Percentiles rank a stretch among this genome's conserved stretches.
phyloP scores from a whole-genome alignment of 1,140 invertebrate genomes.

The Ceratosolen solmsi region DNA sequence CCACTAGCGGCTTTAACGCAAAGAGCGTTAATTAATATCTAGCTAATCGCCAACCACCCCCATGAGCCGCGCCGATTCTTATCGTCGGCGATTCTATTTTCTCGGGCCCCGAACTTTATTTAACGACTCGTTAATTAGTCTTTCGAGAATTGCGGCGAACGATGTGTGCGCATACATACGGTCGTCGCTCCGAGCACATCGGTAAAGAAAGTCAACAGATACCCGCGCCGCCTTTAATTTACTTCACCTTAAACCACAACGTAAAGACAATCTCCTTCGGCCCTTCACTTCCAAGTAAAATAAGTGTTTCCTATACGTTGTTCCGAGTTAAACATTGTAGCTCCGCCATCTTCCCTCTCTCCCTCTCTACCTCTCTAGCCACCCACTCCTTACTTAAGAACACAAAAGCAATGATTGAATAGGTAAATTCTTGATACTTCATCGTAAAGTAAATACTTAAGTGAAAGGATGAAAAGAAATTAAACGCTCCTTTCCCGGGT shows the following conservation, averaged over 20 bases:
- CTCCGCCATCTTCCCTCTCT: no score
- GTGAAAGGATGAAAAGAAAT: background rate
- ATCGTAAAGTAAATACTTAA: background rate
- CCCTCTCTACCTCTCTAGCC: background rate
- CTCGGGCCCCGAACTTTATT: background rate
- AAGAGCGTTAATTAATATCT: conserved; percentile 62
- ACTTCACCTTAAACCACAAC: background rate
- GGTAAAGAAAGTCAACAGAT: conserved; percentile 53
- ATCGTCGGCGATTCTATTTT: conserved; percentile 47
- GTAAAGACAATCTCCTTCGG: background rate
- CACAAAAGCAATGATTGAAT: background rate
- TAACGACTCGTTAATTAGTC: conserved; percentile 56
- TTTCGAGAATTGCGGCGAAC: conserved; percentile 48
- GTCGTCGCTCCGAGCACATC: conserved; percentile 34
- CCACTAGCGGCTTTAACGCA: background rate
- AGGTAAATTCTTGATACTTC: background rate
- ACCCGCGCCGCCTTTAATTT: conserved; percentile 20
- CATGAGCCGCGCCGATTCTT: conserved; percentile 57
- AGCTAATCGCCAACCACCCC: background rate
- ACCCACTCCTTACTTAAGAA: background rate
- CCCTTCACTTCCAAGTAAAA: background rate
- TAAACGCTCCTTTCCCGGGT: background rate
- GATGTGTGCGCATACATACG: conserved; percentile 45
- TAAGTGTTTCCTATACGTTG: background rate
- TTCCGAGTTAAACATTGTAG: background rate